phyloP scores from a whole-genome alignment of 2,888 invertebrate genomes.

The Yponomeuta cagnagella region DNA sequence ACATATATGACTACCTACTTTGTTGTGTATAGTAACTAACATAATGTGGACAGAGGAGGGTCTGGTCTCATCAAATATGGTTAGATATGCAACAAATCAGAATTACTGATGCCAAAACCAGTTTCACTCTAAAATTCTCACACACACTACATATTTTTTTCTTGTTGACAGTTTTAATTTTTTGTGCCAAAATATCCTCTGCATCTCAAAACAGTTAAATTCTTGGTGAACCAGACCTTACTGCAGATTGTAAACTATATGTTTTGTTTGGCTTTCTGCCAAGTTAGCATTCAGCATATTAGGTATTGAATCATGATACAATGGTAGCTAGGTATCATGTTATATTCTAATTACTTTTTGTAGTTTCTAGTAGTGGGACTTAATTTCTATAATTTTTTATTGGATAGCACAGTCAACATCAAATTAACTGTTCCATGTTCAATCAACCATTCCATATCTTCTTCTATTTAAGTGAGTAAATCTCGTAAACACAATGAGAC shows the following conservation, averaged over 20 bases:
- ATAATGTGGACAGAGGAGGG: background rate
- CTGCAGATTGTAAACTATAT: background rate
- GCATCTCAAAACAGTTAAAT: background rate
- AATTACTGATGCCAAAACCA: background rate
- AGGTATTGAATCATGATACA: constrained; percentile 9
- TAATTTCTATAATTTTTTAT: too few species aligned
- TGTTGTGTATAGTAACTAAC: background rate
- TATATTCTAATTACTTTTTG: background rate
- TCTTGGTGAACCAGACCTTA: background rate
- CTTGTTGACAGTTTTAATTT: background rate
- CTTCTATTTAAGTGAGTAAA: too few species aligned
- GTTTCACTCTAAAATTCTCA: background rate
- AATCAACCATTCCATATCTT: too few species aligned
- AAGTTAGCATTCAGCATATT: constrained; percentile 8
- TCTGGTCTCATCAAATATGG: background rate
- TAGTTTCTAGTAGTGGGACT: background rate
- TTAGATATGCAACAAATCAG: background rate
- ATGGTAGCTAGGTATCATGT: background rate
- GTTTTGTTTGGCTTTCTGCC: constrained; percentile 12
- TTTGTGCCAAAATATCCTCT: constrained; percentile 1
- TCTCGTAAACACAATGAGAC: too few species aligned
- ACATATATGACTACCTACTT: background rate
- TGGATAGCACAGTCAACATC: too few species aligned
- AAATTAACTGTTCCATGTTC: too few species aligned
- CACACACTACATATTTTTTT: background rate